Conservation (phyloP, 2,888 invertebrate species). For the Hirtodrosophila duncani region DNA sequence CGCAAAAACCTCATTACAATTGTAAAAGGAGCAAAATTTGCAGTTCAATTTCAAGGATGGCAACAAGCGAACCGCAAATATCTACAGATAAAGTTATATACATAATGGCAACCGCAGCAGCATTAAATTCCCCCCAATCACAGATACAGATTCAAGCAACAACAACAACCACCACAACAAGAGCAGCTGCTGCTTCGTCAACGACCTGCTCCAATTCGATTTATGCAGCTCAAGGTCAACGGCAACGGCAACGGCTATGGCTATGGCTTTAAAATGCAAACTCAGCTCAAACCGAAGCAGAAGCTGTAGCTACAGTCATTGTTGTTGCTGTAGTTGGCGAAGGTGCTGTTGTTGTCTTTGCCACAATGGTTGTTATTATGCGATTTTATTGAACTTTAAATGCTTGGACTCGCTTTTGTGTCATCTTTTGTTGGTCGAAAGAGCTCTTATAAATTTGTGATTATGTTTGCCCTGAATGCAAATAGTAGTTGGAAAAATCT, state of each 20-base stretch:
- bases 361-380: not conserved
- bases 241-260: constrained; percentile 62
- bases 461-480: too few relatives aligned
- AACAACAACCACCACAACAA: constrained; percentile 6
- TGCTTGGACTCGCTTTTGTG: too few relatives aligned
- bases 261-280: constrained; percentile 63
- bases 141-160: constrained; percentile 6
- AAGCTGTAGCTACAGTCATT: constrained; percentile 19
- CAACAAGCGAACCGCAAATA: constrained; percentile 31
- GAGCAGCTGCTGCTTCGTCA: constrained; percentile 38
- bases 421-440: too few relatives aligned
- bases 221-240: constrained; percentile 71
- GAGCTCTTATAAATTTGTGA: too few relatives aligned
- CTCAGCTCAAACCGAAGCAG: constrained; percentile 37
- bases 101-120: constrained; percentile 5
- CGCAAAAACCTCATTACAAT: constrained; percentile 23
- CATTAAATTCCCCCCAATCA: constrained; percentile 7
- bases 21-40: constrained; percentile 21
- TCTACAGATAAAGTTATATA: constrained; percentile 25
- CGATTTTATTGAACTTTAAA: too few relatives aligned
- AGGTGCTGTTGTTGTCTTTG: not conserved
- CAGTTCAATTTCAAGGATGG: constrained; percentile 49
- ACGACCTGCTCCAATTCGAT: constrained; percentile 72
- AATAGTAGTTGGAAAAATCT: too few relatives aligned
- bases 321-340: not conserved